Evolutionary conservation across 2,113 vertebrate genomes (phyloP), one percentile per base, ranked within the genome.

Genomic region (Sciurus niger): DNA sequence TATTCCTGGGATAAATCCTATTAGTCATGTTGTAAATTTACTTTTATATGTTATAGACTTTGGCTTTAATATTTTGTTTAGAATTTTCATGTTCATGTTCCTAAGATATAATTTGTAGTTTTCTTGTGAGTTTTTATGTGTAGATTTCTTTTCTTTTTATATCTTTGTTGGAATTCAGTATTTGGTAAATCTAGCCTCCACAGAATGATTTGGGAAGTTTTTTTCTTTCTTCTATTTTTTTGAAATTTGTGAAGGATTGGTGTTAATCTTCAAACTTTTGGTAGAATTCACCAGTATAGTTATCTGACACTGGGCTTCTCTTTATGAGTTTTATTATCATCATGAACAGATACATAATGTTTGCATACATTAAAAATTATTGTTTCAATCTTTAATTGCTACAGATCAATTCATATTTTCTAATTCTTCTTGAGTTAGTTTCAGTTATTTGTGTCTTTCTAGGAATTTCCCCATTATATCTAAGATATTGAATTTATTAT

Each of bases 11-110:
- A 90, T 90, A 90, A 53, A 79, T 51, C 12, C 34, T 55, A 13
- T 37, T 76, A 32, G 37, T 92, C 55, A 65, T 92, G 22, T 68
- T 88, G 37, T 68, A 95, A 92, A 83, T 70, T 79, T 90, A 10
- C 9, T 67, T 58, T 88, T 82, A 30, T 68, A 46, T 58, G 46
- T 48, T 80, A 60, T 24, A 60, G 63, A 20, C 72, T 79, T 86
- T 79, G 18, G 37, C 37, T 90, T 70, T 80, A 70, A 70, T 80
- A 80, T 55, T 70, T 82, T 58, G 12, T 70, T 37, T 67, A 77
- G n/a, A 1, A 77, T 53, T 46, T 53, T 43, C 67, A 22, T 55
- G 43, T 40, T 25, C n/a, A 14, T 58, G 37, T 55, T 40, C 12
- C 3, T 58, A 78, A 53, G 63, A 60, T 13, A 43, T 67, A 20